Percentiles rank a stretch among this genome's conserved stretches.
Evolutionary conservation across 2,888 invertebrate species (phyloP).

Genomic region (Synanthedon myopaeformis): DNA sequence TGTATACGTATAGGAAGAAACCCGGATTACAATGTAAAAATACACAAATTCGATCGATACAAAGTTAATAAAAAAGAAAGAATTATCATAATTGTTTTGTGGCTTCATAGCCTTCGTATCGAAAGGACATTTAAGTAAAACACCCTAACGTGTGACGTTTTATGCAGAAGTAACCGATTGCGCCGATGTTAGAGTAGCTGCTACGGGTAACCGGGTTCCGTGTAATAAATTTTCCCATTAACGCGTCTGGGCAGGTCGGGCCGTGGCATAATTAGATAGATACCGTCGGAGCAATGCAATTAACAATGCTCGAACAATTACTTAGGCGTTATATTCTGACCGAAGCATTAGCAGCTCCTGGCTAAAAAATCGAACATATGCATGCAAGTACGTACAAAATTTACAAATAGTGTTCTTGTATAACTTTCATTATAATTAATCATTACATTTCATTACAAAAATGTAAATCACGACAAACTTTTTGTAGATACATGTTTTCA

Average conservation of each 20-base stretch:
- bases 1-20: no score
- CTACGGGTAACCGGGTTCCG: constrained; percentile 23
- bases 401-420: neutral
- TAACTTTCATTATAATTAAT: neutral
- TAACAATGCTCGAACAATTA: constrained; percentile 55
- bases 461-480: no score
- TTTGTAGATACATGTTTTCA: no score
- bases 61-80: no score
- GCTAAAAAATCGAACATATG: constrained; percentile 39
- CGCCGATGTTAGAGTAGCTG: constrained; percentile 1
- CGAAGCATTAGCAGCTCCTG: constrained; percentile 35
- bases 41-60: no score
- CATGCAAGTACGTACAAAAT: constrained; percentile 8
- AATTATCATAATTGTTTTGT: no score
- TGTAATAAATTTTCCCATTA: constrained; percentile 33
- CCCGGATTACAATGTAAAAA: no score
- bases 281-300: constrained; percentile 31
- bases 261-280: constrained; percentile 15
- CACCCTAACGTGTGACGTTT: no score
- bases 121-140: no score
- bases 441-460: no score
- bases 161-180: no score
- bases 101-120: no score
- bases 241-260: constrained; percentile 21
- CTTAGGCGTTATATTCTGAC: constrained; percentile 30